phyloP scores from a whole-genome alignment of 1,140 invertebrate genomes.

The Thaumatotibia leucotreta region DNA sequence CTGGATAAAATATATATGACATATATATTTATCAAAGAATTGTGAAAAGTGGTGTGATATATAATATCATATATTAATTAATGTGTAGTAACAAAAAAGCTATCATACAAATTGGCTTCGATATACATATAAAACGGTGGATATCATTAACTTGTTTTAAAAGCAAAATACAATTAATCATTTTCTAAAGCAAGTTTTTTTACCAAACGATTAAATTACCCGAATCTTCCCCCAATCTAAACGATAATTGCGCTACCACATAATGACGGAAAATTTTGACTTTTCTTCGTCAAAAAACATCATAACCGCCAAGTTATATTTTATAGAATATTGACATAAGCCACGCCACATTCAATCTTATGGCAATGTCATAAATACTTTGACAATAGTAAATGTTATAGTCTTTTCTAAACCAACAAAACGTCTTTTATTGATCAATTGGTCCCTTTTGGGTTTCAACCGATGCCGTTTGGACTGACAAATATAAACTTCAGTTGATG shows the following conservation, averaged over 20 bases:
- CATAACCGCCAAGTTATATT: neutral
- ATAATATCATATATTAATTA: neutral
- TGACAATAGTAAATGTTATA: neutral
- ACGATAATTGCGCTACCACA: neutral
- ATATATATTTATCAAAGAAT: too few species aligned
- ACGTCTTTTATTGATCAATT: neutral
- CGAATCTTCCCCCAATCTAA: neutral
- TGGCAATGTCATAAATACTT: neutral
- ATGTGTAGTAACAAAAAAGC: neutral
- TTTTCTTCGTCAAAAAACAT: neutral
- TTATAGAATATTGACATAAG: neutral
- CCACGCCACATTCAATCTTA: neutral
- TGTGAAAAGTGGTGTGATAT: too few species aligned
- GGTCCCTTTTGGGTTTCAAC: neutral
- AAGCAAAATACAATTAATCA: neutral
- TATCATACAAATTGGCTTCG: neutral
- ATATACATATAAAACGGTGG: neutral
- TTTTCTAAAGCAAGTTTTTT: neutral
- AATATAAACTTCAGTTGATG: neutral
- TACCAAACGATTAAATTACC: neutral
- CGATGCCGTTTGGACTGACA: neutral
- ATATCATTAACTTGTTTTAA: neutral
- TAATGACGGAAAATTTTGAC: neutral
- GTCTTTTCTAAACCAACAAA: neutral
- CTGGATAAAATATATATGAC: too few species aligned